Conservation (phyloP, 1,140 invertebrate species). For the Hyles vespertilio region DNA sequence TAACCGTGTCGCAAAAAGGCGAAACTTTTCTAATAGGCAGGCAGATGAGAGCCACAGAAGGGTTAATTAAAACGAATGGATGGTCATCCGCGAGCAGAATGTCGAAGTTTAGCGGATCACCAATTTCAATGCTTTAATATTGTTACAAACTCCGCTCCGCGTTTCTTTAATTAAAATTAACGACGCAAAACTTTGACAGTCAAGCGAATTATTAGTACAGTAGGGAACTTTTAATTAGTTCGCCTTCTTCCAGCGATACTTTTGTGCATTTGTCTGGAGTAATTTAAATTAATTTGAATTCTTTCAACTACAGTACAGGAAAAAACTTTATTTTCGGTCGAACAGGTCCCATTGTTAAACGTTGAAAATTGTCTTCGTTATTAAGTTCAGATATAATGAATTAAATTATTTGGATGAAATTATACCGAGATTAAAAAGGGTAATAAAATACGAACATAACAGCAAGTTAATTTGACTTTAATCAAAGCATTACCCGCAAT, state of each 20-base stretch:
- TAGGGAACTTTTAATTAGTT: constrained; percentile 73
- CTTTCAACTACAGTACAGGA: constrained; percentile 22
- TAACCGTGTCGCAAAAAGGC: constrained; percentile 30
- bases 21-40: constrained; percentile 48
- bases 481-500: constrained; percentile 24
- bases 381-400: background rate
- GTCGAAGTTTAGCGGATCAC: constrained; percentile 73
- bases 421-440: constrained; percentile 1
- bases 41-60: constrained; percentile 53
- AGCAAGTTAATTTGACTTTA: constrained; percentile 10
- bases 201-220: constrained; percentile 74
- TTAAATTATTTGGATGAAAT: background rate
- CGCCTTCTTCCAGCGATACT: constrained; percentile 60
- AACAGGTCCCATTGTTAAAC: background rate
- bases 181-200: constrained; percentile 72
- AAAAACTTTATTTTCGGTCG: background rate
- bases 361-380: background rate
- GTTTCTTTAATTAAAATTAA: constrained; percentile 76
- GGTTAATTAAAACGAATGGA: constrained; percentile 72
- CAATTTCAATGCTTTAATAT: constrained; percentile 74
- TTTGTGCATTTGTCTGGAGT: constrained; percentile 61
- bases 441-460: background rate
- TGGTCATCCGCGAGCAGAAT: constrained; percentile 61
- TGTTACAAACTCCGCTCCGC: constrained; percentile 65
- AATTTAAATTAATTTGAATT: constrained; percentile 60